Evolutionary conservation across 1,140 invertebrate species (phyloP).

Genomic region (Anoplolepis gracilipes): DNA sequence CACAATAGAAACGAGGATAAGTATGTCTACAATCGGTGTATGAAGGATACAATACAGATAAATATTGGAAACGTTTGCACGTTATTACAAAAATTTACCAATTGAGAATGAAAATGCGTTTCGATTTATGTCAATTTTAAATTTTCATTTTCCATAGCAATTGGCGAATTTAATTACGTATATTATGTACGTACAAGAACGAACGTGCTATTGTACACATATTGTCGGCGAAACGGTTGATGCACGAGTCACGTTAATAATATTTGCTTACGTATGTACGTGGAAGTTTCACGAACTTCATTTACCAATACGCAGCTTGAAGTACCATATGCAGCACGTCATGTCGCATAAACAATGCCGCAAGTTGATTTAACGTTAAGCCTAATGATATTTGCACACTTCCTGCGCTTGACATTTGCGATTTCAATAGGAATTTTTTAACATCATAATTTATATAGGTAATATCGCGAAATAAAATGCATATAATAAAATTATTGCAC

Average conservation of each 20-base stretch:
- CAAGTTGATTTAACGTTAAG: conserved; percentile 57
- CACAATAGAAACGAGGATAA: conserved; percentile 34
- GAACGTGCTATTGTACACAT: conserved; percentile 11
- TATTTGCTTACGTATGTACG: conserved; percentile 50
- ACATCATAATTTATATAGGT: neutral
- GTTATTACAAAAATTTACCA: conserved; percentile 26
- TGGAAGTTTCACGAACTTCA: conserved; percentile 61
- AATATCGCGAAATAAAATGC: neutral
- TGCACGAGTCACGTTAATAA: conserved; percentile 50
- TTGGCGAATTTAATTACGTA: conserved; percentile 52
- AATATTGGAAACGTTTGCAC: neutral
- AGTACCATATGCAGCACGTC: conserved; percentile 31
- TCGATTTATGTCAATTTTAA: conserved; percentile 27
- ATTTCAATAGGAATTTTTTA: conserved; percentile 2
- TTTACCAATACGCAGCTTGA: conserved; percentile 37
- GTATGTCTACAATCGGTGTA: conserved; percentile 2
- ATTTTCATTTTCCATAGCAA: conserved; percentile 47
- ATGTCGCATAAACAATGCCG: conserved; percentile 53
- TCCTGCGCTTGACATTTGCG: neutral
- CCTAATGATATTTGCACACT: conserved; percentile 56
- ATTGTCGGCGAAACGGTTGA: conserved; percentile 34
- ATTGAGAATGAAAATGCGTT: conserved; percentile 10
- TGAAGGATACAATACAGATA: neutral
- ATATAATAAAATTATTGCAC: neutral
- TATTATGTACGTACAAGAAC: conserved; percentile 56